These are phyloP conservation scores for Orthosia gracilis DNA, from an alignment of 2,888 invertebrate species.

Conservation along the genomic window DNA sequence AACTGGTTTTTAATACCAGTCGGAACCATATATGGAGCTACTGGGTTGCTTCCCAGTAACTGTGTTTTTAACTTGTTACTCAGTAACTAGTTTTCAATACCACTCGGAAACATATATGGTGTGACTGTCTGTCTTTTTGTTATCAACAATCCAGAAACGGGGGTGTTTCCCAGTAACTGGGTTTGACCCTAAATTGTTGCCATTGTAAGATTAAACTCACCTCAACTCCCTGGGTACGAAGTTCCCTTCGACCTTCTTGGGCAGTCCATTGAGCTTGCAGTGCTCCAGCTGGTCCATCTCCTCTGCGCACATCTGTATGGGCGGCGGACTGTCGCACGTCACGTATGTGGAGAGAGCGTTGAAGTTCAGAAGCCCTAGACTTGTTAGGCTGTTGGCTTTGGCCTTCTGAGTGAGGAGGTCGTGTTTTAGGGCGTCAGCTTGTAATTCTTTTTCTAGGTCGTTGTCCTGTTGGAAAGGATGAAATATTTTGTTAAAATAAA, in stretches of 20 bases:
- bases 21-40: no score
- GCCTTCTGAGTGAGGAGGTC: constrained; percentile 80
- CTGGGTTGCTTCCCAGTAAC: no score
- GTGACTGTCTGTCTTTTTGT: no score
- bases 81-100: no score
- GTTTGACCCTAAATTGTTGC: no score
- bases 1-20: no score
- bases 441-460: constrained; percentile 86
- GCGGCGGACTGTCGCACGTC: constrained; percentile 95
- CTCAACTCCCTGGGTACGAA: constrained; percentile 93
- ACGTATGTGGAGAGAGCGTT: constrained; percentile 92
- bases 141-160: no score
- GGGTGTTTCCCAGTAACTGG: no score
- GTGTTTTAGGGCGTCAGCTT: constrained; percentile 83
- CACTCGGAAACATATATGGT: no score
- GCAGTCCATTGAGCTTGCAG: constrained; percentile 94
- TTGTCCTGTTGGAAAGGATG: constrained; percentile 78
- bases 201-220: constrained; percentile 65
- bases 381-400: constrained; percentile 82
- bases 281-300: constrained; percentile 94
- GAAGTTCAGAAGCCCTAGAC: constrained; percentile 86
- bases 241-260: constrained; percentile 92
- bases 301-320: constrained; percentile 95
- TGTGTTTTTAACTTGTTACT: no score
- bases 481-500: no score